Evolutionary conservation across 2,113 vertebrate species (phyloP).

Genomic region (Poecile atricapillus): DNA sequence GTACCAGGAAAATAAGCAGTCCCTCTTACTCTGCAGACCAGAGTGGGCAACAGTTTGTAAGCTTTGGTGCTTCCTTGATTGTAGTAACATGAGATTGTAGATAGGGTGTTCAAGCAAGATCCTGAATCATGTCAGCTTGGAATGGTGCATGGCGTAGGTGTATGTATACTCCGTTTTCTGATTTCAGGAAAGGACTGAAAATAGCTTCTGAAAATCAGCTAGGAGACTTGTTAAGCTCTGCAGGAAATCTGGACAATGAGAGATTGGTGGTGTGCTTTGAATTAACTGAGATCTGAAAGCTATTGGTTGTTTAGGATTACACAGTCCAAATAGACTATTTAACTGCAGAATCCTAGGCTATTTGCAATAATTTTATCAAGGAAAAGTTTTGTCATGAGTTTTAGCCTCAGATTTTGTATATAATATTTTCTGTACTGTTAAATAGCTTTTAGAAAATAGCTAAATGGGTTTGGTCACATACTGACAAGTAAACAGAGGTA

Average conservation of each 20-base stretch:
- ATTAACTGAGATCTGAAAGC: not conserved
- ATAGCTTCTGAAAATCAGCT: not conserved
- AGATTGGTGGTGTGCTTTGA: not conserved
- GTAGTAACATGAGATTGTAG: not conserved
- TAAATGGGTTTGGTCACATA: not conserved
- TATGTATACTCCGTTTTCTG: not conserved
- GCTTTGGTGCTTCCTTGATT: not conserved
- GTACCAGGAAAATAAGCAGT: not conserved
- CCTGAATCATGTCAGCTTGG: not conserved
- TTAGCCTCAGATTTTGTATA: not conserved
- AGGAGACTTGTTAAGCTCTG: not conserved
- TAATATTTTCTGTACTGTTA: not conserved
- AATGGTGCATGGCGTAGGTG: not conserved
- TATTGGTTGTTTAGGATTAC: not conserved
- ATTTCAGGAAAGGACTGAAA: not conserved
- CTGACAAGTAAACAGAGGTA: not conserved
- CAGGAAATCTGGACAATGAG: not conserved
- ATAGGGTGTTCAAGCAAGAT: not conserved
- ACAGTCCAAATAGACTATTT: not conserved
- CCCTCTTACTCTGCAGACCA: not conserved
- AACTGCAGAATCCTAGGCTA: not conserved
- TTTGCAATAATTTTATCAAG: not conserved
- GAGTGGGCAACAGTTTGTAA: not conserved
- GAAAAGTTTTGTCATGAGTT: not conserved
- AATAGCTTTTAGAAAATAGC: not conserved